Evolutionary conservation across 2,888 invertebrate genomes (phyloP), one percentile per base, ranked within the genome.

Genomic region (Drosophila testacea): DNA sequence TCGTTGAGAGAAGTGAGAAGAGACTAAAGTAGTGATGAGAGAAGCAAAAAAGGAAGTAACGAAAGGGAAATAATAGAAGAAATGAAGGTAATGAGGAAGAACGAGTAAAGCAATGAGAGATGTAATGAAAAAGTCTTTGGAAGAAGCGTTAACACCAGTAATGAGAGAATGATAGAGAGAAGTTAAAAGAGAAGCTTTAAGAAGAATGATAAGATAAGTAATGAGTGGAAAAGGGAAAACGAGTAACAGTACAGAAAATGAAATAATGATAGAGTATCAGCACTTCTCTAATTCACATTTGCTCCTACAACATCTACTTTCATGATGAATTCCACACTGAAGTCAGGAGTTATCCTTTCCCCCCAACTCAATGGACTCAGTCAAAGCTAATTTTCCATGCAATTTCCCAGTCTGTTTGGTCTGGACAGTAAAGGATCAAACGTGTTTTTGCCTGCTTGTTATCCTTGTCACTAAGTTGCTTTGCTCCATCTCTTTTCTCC

Each of bases 301-400:
- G 32, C 22, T 55, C 5, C 4, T 22, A 4, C 7, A 10, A 32
- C 27, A 27, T 3, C 22, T 51, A 9, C 28, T 28, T 2, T 28
- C 28, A 13, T 5, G 27, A 2, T 36, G 36, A 27, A n/a, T 36
- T 38, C 7, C 44, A 4, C 34, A 39, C 22, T 39, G 5, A 32
- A 48, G 16, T 39, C n/a, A 57, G 7, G 13, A 57, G 11, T 27
- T 27, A 9, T 4, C 16, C 39, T 22, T n/a, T 1, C 10, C 16
- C 6, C 27, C 22, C 4, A 4, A 7, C 6, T 30, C 22, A 46
- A 46, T 38, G 36, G 27, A 44, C 34, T 34, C 52, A 66, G 61
- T 62, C 61, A 70, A 39, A 69, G 87, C 84, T 81, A 87, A 83
- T 87, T 87, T 83, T 87, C 87, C 83, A 81, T 79, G 77, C 82